Conservation (phyloP, 2,888 invertebrate genomes). For the Punctoribates punctum region DNA sequence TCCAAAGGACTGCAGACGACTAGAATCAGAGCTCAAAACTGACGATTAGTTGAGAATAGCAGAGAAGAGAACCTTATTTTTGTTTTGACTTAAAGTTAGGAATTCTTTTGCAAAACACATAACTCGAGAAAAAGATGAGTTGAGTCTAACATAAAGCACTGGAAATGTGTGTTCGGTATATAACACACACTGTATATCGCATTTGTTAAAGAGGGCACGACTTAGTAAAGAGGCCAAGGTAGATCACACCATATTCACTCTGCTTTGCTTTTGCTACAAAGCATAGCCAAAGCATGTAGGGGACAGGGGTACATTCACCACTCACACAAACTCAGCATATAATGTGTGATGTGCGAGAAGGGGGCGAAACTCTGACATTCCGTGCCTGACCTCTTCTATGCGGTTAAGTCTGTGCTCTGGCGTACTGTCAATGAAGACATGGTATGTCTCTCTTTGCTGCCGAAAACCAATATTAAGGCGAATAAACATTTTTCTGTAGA, state of each 20-base stretch:
- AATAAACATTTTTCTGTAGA: conserved; percentile 8
- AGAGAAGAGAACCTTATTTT: not conserved
- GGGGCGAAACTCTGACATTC: conserved; percentile 14
- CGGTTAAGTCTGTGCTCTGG: not conserved
- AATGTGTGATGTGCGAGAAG: conserved; percentile 1
- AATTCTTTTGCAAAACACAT: conserved; percentile 21
- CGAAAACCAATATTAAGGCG: not conserved
- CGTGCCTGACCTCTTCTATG: conserved; percentile 20
- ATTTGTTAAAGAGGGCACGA: conserved; percentile 31
- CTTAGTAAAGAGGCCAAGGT: conserved; percentile 29
- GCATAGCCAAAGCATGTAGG: not conserved
- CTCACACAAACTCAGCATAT: not conserved
- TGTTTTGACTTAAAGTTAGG: conserved; percentile 16
- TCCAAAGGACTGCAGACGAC: not conserved
- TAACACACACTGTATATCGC: conserved; percentile 13
- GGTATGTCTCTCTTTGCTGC: not conserved
- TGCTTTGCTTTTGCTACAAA: not conserved
- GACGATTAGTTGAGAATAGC: not conserved
- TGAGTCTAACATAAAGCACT: conserved; percentile 28
- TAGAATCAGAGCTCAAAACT: no score
- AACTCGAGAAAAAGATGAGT: conserved; percentile 11
- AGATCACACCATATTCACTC: not conserved
- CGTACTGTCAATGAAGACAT: conserved; percentile 21
- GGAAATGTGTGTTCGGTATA: conserved; percentile 8
- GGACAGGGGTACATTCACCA: not conserved